Conservation (phyloP, 2,113 vertebrate species). For the Lates calcarifer region DNA sequence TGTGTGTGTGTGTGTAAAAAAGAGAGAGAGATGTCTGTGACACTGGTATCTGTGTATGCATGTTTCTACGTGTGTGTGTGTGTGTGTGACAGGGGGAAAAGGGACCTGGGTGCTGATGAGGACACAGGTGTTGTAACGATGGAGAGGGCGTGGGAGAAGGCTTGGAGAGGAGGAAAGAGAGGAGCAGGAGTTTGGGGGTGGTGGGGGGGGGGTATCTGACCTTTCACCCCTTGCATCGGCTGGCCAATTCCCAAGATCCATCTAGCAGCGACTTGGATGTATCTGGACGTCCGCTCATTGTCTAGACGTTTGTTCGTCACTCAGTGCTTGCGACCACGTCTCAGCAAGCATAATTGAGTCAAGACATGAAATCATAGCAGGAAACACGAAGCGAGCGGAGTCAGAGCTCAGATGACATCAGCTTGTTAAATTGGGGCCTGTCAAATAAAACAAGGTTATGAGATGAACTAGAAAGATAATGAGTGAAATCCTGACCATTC, state of each 20-base stretch:
- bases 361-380: conserved; percentile 63
- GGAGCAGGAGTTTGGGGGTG: conserved; percentile 6
- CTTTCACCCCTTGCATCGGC: conserved; percentile 56
- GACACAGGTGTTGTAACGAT: conserved; percentile 76
- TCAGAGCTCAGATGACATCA: conserved; percentile 58
- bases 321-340: conserved; percentile 35
- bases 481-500: conserved; percentile 51
- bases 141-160: conserved; percentile 70
- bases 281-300: conserved; percentile 24
- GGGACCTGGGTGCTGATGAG: conserved; percentile 53
- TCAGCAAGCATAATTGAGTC: conserved; percentile 49
- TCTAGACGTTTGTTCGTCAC: conserved; percentile 45
- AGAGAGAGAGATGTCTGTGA: conserved; percentile 28
- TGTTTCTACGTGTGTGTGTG: conserved; percentile 22
- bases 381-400: conserved; percentile 43
- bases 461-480: conserved; percentile 61
- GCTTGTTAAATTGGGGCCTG: conserved; percentile 52
- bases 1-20: conserved; percentile 36
- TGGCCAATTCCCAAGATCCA: conserved; percentile 41
- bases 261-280: conserved; percentile 40
- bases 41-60: conserved; percentile 54
- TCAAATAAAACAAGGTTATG: conserved; percentile 64
- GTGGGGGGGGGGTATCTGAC: conserved; percentile 25
- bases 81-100: conserved; percentile 42
- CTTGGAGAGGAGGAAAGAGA: conserved; percentile 24